Percentiles rank a stretch among this genome's conserved stretches.
phyloP scores from a whole-genome alignment of 1,140 invertebrate species.

The Rhyzopertha dominica region DNA sequence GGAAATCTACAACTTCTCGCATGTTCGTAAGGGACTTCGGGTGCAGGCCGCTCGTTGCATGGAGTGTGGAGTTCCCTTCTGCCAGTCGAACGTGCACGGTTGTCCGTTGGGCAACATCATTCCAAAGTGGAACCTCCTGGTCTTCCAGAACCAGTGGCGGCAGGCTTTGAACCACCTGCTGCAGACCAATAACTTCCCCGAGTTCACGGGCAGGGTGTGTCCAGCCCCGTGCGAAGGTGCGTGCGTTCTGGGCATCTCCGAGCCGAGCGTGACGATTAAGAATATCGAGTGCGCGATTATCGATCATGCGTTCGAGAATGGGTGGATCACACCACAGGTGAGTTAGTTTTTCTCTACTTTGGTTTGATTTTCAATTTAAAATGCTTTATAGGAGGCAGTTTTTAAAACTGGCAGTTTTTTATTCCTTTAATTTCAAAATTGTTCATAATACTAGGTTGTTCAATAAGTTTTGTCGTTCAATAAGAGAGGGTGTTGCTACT shows the following conservation, averaged over 20 bases:
- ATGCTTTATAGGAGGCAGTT: too few relatives aligned
- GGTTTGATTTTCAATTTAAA: too few relatives aligned
- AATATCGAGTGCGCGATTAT: conserved; percentile 99
- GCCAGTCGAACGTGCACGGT: conserved; percentile 87
- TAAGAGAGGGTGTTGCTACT: too few relatives aligned
- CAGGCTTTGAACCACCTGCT: conserved; percentile 93
- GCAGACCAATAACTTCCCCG: conserved; percentile 99
- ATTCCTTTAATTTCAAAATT: too few relatives aligned
- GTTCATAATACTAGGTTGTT: too few relatives aligned
- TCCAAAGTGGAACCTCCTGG: conserved; percentile 97
- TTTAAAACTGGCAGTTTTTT: too few relatives aligned
- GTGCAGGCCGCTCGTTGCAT: conserved; percentile 96
- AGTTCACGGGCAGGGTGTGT: conserved; percentile 97
- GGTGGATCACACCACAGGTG: conserved; percentile 85
- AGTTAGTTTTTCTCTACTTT: too few relatives aligned
- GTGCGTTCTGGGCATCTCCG: conserved; percentile 94
- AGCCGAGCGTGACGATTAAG: conserved; percentile 96
- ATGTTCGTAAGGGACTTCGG: conserved; percentile 81
- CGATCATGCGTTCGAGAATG: conserved; percentile 95
- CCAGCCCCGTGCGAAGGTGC: conserved; percentile 98
- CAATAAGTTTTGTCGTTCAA: too few relatives aligned
- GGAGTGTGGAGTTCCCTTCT: conserved; percentile 99
- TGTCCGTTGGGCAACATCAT: conserved; percentile 98
- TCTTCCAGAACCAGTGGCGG: conserved; percentile 93
- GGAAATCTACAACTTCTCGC: conserved; percentile 88